Conservation (phyloP, 2,888 invertebrate species). For the Dryobota labecula region DNA sequence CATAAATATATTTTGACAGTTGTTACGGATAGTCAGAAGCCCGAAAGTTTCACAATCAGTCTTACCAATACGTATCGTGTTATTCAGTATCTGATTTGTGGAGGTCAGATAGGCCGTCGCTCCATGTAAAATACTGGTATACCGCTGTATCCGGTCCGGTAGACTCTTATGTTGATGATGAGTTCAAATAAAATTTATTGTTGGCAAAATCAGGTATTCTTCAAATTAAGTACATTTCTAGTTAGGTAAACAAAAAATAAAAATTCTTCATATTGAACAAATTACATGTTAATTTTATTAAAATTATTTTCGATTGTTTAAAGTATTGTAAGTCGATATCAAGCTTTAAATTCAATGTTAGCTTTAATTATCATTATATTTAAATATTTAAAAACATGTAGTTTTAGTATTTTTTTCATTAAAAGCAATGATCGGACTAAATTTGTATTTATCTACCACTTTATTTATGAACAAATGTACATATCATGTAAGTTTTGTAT, state of each 20-base stretch:
- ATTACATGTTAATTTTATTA: conserved; percentile 57
- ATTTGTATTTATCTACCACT: conserved; percentile 60
- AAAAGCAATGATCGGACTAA: conserved; percentile 50
- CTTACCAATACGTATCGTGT: no score
- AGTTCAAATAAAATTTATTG: conserved; percentile 14
- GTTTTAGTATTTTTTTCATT: conserved; percentile 60
- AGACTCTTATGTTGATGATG: no score
- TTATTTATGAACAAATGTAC: conserved; percentile 71
- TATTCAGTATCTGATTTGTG: no score
- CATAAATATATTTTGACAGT: no score
- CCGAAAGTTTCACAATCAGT: no score
- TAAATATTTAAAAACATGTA: conserved; percentile 75
- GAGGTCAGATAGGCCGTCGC: no score
- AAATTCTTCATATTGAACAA: conserved; percentile 39
- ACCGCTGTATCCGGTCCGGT: no score
- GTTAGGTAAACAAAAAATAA: conserved; percentile 34
- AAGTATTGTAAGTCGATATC: conserved; percentile 83
- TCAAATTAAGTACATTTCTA: conserved; percentile 50
- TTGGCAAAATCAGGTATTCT: conserved; percentile 48
- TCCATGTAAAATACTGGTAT: no score
- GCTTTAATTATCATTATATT: conserved; percentile 88
- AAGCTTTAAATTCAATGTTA: conserved; percentile 90
- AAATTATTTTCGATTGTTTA: conserved; percentile 66
- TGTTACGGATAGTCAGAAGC: no score
- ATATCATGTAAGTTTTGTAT: conserved; percentile 71